These are phyloP conservation scores for Alentia gelatinosa DNA, from an alignment of 2,888 invertebrate species.

Conservation along the genomic window DNA sequence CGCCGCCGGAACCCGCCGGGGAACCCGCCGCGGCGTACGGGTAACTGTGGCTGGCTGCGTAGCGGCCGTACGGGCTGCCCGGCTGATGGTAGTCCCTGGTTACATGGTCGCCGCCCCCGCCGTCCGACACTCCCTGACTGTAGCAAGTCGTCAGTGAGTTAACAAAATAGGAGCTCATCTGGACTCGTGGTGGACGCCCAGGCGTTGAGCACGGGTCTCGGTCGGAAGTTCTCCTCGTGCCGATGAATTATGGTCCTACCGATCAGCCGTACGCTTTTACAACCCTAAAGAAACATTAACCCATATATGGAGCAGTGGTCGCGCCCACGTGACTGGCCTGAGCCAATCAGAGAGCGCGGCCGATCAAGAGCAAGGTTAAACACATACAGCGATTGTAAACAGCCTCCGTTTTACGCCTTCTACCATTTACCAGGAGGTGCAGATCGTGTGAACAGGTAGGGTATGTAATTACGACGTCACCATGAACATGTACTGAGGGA, in stretches of 20 bases:
- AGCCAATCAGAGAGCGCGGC: conserved; percentile 57
- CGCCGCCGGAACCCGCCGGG: not conserved
- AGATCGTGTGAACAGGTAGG: not conserved
- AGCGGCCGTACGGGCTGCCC: conserved; percentile 49
- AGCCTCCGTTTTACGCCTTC: not conserved
- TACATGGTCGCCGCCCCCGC: conserved; percentile 37
- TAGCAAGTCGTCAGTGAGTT: conserved; percentile 63
- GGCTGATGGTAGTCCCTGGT: conserved; percentile 57
- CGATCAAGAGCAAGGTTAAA: conserved; percentile 33
- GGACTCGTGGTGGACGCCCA: conserved; percentile 29
- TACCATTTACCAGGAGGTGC: too few species aligned
- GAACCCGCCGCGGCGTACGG: conserved; percentile 52
- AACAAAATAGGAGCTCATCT: conserved; percentile 63
- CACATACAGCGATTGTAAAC: conserved; percentile 36
- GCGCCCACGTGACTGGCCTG: conserved; percentile 57
- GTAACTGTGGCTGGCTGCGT: conserved; percentile 29
- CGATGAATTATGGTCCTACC: conserved; percentile 61
- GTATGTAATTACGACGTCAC: not conserved
- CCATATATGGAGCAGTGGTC: conserved; percentile 62
- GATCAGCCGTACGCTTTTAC: conserved; percentile 61
- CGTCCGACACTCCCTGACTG: conserved; percentile 58
- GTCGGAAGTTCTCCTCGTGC: conserved; percentile 8
- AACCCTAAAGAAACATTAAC: conserved; percentile 65
- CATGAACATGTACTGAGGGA: not conserved
- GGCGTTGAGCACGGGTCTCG: not conserved